Conservation (phyloP, 2,888 invertebrate species). For the Diarsia rubi region DNA sequence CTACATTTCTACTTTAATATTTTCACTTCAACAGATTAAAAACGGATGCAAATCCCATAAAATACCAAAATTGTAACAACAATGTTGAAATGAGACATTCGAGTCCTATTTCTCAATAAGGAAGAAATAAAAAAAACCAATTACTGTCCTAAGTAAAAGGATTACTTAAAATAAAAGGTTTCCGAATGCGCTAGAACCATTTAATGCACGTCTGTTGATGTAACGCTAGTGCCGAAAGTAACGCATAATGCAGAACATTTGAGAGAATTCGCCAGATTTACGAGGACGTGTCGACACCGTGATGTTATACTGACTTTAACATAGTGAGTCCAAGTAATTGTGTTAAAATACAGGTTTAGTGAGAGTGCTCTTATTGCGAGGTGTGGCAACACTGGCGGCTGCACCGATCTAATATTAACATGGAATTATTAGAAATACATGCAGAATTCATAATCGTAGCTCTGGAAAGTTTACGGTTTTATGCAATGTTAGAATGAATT, state of each 20-base stretch:
- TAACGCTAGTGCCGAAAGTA: conserved; percentile 24
- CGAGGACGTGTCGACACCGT: conserved; percentile 20
- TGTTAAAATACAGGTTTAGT: conserved; percentile 35
- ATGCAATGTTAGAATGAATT: conserved; percentile 6
- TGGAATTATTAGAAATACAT: conserved; percentile 37
- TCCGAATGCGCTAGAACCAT: conserved; percentile 3
- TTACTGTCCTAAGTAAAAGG: not conserved
- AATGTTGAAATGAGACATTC: not conserved
- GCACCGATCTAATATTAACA: conserved; percentile 13
- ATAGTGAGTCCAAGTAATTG: conserved; percentile 33
- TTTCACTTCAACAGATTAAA: not conserved
- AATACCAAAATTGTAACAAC: not conserved
- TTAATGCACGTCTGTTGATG: conserved; percentile 40
- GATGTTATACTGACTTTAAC: conserved; percentile 1
- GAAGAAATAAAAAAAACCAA: conserved; percentile 23
- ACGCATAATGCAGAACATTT: conserved; percentile 26
- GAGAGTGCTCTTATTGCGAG: conserved; percentile 29
- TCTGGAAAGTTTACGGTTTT: conserved; percentile 9
- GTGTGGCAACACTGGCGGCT: conserved; percentile 38
- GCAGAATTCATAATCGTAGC: conserved; percentile 3
- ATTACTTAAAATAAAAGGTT: conserved; percentile 44
- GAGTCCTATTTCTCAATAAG: conserved; percentile 9
- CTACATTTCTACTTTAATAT: not conserved
- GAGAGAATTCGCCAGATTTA: conserved; percentile 31
- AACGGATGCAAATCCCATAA: not conserved